phyloP scores from a whole-genome alignment of 2,888 invertebrate species.

The Sphaerophoria taeniata region DNA sequence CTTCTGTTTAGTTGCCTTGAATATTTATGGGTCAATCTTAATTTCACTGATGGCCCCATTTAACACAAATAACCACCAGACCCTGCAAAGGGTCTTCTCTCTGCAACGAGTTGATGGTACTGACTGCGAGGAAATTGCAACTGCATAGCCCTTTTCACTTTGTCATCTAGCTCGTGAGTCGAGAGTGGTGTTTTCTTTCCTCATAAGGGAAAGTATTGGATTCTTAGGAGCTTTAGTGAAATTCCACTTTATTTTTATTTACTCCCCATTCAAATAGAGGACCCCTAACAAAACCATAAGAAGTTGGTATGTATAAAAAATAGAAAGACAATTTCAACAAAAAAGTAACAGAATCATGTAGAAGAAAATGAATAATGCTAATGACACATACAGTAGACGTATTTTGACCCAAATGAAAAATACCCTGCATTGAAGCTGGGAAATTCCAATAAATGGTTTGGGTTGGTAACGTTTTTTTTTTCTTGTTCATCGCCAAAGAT shows the following conservation, averaged over 20 bases:
- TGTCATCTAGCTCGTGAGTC: constrained; percentile 39
- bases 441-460: too few species aligned
- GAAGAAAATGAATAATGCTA: constrained; percentile 65
- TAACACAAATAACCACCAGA: constrained; percentile 58
- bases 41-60: constrained; percentile 71
- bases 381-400: constrained; percentile 68
- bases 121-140: constrained; percentile 33
- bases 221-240: neutral
- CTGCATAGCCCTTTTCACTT: constrained; percentile 66
- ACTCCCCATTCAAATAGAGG: neutral
- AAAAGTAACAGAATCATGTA: constrained; percentile 18
- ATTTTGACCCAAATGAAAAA: constrained; percentile 69
- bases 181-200: constrained; percentile 1
- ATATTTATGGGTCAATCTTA: constrained; percentile 73
- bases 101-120: constrained; percentile 21
- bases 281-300: neutral
- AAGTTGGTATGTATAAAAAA: constrained; percentile 13
- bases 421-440: constrained; percentile 42
- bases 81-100: constrained; percentile 50
- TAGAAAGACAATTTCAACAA: constrained; percentile 11
- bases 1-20: constrained; percentile 41
- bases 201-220: constrained; percentile 13
- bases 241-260: too few species aligned
- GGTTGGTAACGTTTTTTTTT: too few species aligned
- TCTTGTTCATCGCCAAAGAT: too few species aligned